A percentile compares a stretch with the other conserved stretches of the same genome.
Evolutionary conservation across 2,888 invertebrate species (phyloP).

Genomic region (Listrodromus nycthemerus): DNA sequence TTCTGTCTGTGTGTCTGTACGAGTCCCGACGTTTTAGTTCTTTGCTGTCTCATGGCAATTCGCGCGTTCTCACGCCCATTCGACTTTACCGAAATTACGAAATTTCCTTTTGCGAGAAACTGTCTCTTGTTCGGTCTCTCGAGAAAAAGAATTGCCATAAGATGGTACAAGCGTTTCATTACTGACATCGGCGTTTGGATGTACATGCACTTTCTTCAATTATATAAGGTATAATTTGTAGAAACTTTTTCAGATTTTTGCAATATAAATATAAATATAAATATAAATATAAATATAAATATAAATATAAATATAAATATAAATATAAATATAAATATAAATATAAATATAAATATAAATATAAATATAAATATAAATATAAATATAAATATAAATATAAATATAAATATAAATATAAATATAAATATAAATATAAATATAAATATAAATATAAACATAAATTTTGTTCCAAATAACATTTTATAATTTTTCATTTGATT

Average conservation of each 20-base stretch:
- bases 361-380: no score
- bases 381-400: no score
- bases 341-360: no score
- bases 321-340: no score
- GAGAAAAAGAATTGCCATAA: neutral
- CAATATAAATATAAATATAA: no score
- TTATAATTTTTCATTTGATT: no score
- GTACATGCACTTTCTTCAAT: neutral
- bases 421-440: no score
- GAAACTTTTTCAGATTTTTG: neutral
- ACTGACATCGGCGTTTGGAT: neutral
- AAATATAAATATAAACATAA: no score
- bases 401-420: no score
- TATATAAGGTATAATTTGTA: neutral
- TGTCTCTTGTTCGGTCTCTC: neutral
- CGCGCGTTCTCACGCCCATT: constrained; percentile 44
- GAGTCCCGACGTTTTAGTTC: constrained; percentile 12
- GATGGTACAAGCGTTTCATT: neutral
- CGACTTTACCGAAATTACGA: constrained; percentile 42
- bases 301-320: no score
- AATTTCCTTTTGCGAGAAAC: constrained; percentile 9
- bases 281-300: no score
- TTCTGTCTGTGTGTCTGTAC: neutral
- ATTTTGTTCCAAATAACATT: no score
- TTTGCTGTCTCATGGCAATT: constrained; percentile 8